Base-by-base conservation (phyloP, 2,888 invertebrate species). In the Drosophila nigricruria region DNA sequence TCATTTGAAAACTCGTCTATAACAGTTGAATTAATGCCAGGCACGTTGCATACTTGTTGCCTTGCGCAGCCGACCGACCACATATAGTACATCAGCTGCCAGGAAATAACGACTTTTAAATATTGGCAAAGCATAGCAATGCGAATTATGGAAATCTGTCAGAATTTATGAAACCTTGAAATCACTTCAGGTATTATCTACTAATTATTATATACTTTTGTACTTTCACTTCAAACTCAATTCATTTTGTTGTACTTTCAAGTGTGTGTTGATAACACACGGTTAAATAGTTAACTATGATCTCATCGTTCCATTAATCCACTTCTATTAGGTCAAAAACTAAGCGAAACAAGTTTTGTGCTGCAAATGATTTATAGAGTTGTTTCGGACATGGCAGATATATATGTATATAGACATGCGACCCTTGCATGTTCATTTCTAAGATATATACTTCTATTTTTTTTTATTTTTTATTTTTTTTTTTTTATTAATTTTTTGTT, bases 231-330 rank as follows among this genome's bases (percentile, higher is more conserved):
- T 58, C 43, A 27, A 58, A 45, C 3, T 12, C 10, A 53, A 49
- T 58, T 60, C 53, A 43, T 49, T 32, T 38, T 57, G 38, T 4
- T 20, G 10, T 30, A 36, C 56, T 45, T 49, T 76, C 61, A 59
- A 75, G 76, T 67, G 38, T 18, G 0, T 32, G 76, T 3, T 34
- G 53, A 75, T 75, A 70, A 54, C 50, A 53, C 16, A 10, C 30
- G 9, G 34, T 50, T 32, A 34, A 32, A 16, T 14, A 49, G 9
- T 36, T 25, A n/a, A 53, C 10, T 38, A 53, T 56, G 56, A 56
- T 56, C 56, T 56, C 56, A 56, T 56, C 54, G n/a, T 9, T 36
- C 27, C 16, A 38, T 20, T 38, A 50, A 57, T 54, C 23, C 23
- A 54, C 18, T 40, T 43, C 25, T 32, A 45, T 18, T 23, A 23